Evolutionary conservation across 2,113 vertebrate species (phyloP), one percentile per base, ranked within the genome.

Genomic region (Tangachromis dhanisi): DNA sequence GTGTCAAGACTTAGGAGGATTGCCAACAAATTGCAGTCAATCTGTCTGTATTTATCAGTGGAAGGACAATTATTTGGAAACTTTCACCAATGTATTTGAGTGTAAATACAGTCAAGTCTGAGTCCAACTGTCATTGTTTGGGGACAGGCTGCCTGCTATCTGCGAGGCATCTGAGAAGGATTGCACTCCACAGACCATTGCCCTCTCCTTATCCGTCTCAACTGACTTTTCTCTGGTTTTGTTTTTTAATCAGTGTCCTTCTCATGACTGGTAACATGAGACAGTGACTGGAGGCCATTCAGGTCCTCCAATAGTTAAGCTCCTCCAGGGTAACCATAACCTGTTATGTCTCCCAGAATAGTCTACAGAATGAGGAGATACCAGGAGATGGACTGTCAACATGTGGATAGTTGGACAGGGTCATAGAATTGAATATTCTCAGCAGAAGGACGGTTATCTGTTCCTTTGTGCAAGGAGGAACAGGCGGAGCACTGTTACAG

Each of bases 121-220:
- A 66, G 31, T 66, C 61, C 0, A 1, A 63, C 59, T n/a, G 0
- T 63, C 0, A 63, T 35, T 63, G 31, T 35, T n/a, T 66, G 31
- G 59, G 2, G 31, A 63, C 31, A 35, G 31, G 59, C 31, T 63
- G 3, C 59, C 9, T 35, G 17, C 17, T n/a, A 63, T 35, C 31
- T n/a, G 31, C 6, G 17, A 63, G 17, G 17, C 59, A 0, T 63
- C 59, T 2, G 0, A 35, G 17, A 35, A 63, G 9, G 17, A 63
- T n/a, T 61, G 9, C 16, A 16, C 29, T 63, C 4, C 5, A 33
- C 31, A 11, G 59, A 35, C 17, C 59, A 35, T 7, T n/a, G 17
- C 6, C 13, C 0, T 63, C 31, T 35, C 9, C 59, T 63, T 63
- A 63, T 33, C 29, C 1, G 2, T 1, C 31, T 63, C 16, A 63